Percentiles rank a stretch among this genome's conserved stretches.
Evolutionary conservation across 2,113 vertebrate species (phyloP).

Genomic region (Cairina moschata): DNA sequence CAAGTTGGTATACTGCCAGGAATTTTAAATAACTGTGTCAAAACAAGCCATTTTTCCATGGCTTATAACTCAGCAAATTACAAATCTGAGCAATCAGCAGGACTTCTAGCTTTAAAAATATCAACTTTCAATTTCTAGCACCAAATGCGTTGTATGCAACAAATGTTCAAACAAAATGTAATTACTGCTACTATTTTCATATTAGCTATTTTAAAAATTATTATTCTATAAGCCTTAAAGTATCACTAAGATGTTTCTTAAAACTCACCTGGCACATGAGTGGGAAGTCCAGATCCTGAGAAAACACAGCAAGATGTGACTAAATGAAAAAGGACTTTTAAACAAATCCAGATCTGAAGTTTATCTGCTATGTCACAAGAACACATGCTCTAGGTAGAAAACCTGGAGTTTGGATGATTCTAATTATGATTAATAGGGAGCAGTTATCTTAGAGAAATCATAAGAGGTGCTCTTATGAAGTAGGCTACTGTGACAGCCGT

Average conservation of each 20-base stretch:
- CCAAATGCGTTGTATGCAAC: not conserved
- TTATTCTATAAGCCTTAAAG: not conserved
- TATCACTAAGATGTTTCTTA: not conserved
- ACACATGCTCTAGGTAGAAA: not conserved
- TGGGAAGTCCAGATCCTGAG: not conserved
- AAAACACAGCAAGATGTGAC: not conserved
- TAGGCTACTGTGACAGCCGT: not conserved
- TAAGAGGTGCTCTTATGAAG: not conserved
- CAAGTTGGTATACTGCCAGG: not conserved
- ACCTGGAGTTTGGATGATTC: not conserved
- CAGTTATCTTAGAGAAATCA: not conserved
- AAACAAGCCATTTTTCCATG: not conserved
- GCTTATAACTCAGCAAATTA: not conserved
- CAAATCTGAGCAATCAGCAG: not conserved
- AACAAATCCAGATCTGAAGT: not conserved
- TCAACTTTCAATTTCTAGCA: not conserved
- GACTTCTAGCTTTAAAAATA: not conserved
- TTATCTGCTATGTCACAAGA: not conserved
- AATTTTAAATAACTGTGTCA: slow-evolving; percentile 11
- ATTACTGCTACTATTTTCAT: not conserved
- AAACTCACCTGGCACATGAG: not conserved
- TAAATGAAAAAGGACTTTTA: not conserved
- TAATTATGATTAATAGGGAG: not conserved
- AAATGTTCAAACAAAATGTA: not conserved
- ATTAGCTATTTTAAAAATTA: not conserved